phyloP scores from a whole-genome alignment of 2,888 invertebrate species.

The Adelognathus sp. region DNA sequence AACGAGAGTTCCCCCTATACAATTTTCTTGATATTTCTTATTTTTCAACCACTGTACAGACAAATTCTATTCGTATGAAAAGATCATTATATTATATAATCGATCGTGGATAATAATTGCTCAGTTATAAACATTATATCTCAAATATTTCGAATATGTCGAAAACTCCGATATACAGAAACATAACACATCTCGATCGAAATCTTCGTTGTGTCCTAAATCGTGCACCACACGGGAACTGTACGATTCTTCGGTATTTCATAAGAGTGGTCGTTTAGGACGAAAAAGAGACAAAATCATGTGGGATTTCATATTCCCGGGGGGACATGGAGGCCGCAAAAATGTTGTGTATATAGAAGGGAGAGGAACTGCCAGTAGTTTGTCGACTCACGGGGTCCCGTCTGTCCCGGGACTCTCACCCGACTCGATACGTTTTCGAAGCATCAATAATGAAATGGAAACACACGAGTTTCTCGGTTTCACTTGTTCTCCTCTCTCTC shows the following conservation, averaged over 20 bases:
- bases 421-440: constrained; percentile 30
- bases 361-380: constrained; percentile 26
- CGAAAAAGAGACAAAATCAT: constrained; percentile 54
- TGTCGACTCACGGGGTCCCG: constrained; percentile 55
- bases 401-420: constrained; percentile 53
- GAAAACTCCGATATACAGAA: constrained; percentile 33
- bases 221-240: constrained; percentile 6
- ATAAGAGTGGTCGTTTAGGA: constrained; percentile 54
- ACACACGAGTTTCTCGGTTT: constrained; percentile 56
- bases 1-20: too few relatives aligned
- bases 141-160: neutral
- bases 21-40: too few relatives aligned
- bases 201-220: constrained; percentile 15
- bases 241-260: constrained; percentile 32
- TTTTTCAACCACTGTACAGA: neutral
- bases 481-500: constrained; percentile 6
- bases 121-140: neutral
- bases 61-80: neutral
- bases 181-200: constrained; percentile 9
- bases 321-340: constrained; percentile 48
- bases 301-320: constrained; percentile 52
- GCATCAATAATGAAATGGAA: constrained; percentile 70
- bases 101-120: constrained; percentile 3
- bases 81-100: too few relatives aligned
- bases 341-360: constrained; percentile 35